These are phyloP conservation scores for Dysidea cf. avara DNA, from an alignment of 37 sponge, comb jelly and placozoan species.

Conservation along the genomic window DNA sequence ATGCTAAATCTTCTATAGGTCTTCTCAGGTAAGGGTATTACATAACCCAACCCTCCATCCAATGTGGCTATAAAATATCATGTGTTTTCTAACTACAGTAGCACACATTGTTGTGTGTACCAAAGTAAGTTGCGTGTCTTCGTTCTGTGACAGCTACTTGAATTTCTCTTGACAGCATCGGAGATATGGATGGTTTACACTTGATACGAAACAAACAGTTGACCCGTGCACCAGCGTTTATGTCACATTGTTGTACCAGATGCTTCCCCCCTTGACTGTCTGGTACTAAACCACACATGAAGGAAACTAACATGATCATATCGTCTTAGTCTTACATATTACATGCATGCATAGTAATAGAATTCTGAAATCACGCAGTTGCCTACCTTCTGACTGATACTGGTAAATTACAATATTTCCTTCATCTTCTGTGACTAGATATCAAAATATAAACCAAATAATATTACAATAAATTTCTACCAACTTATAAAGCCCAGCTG, in stretches of 20 bases:
- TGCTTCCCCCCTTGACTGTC: slow-evolving; percentile 89
- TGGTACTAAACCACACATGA: slow-evolving; percentile 49
- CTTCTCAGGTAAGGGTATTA: slow-evolving; percentile 91
- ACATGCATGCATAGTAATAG: too few species aligned
- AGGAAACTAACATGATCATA: too few species aligned
- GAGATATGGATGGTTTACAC: slow-evolving; percentile 66
- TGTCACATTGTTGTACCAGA: slow-evolving; percentile 71
- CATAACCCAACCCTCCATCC: slow-evolving; percentile 91
- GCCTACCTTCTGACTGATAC: slow-evolving; percentile 86
- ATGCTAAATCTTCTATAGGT: slow-evolving; percentile 84
- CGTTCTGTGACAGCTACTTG: slow-evolving; percentile 70
- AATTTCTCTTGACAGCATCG: slow-evolving; percentile 46
- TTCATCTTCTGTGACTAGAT: slow-evolving; percentile 85
- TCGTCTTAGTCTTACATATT: too few species aligned
- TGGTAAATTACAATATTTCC: slow-evolving; percentile 81
- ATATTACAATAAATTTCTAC: neutral
- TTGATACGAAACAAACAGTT: slow-evolving; percentile 78
- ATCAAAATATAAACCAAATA: neutral
- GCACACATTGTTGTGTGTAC: slow-evolving; percentile 27
- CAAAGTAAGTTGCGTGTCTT: slow-evolving; percentile 92
- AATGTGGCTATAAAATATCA: slow-evolving; percentile 64
- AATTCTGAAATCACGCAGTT: neutral
- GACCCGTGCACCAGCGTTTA: slow-evolving; percentile 75
- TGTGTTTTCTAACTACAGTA: neutral
- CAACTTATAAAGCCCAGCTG: slow-evolving; percentile 89